These are phyloP conservation scores for Perca fluviatilis DNA, from an alignment of 2,113 vertebrate species.

Conservation along the genomic window DNA sequence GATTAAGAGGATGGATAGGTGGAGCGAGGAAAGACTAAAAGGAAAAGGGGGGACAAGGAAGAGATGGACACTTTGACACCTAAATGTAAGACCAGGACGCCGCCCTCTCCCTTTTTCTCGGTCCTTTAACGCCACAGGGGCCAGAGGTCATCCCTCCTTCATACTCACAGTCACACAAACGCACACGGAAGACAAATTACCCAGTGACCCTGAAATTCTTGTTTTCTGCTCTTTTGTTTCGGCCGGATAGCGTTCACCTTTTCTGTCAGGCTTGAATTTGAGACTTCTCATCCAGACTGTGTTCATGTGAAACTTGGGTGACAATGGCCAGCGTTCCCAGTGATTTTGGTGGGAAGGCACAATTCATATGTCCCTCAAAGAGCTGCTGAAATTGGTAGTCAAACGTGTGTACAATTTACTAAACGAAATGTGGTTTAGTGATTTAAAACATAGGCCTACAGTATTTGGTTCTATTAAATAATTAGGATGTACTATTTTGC, in stretches of 20 bases:
- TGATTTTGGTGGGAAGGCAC: background rate
- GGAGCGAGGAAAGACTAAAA: constrained; percentile 16
- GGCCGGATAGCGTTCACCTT: constrained; percentile 66
- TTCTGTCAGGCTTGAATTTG: constrained; percentile 68
- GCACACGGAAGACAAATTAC: constrained; percentile 81
- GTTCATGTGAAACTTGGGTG: constrained; percentile 55
- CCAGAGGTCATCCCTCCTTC: constrained; percentile 81
- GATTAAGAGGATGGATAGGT: constrained; percentile 30
- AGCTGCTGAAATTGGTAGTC: background rate
- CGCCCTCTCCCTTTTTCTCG: constrained; percentile 63
- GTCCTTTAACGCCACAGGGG: constrained; percentile 71
- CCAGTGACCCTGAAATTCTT: constrained; percentile 81
- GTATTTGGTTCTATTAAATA: background rate
- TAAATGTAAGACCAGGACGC: constrained; percentile 67
- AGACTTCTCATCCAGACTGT: constrained; percentile 49
- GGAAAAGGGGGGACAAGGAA: constrained; percentile 1
- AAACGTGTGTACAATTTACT: background rate
- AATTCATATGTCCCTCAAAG: constrained; percentile 21
- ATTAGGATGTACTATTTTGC: background rate
- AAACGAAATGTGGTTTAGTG: background rate
- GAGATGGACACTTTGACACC: constrained; percentile 70
- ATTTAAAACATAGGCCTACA: background rate
- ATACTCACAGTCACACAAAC: constrained; percentile 72
- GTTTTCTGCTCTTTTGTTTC: constrained; percentile 68
- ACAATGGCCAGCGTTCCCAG: constrained; percentile 47